phyloP scores from a whole-genome alignment of 2,113 vertebrate genomes.

The Struthidea cinerea region DNA sequence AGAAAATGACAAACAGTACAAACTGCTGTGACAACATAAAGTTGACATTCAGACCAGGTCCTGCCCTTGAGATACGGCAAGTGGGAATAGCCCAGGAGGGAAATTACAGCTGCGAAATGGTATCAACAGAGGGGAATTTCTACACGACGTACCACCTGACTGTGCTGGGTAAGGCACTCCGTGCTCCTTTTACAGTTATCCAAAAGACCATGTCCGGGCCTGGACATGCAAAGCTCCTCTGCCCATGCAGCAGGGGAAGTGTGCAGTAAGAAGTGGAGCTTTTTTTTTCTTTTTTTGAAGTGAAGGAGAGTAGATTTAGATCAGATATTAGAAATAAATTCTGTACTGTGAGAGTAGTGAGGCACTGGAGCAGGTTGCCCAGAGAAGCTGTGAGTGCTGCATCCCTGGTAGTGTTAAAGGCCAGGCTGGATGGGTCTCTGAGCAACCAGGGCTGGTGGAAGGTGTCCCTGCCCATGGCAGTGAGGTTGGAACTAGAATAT shows the following conservation, averaged over 20 bases:
- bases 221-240: background rate
- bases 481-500: background rate
- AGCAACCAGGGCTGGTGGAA: too few species aligned
- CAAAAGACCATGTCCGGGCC: background rate
- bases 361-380: background rate
- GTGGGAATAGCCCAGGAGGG: slow-evolving; percentile 45
- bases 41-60: background rate
- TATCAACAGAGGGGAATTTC: background rate
- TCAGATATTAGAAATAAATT: background rate
- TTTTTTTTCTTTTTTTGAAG: background rate
- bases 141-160: rapidly evolving
- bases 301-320: background rate
- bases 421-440: too few species aligned
- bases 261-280: background rate
- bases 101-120: background rate
- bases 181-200: background rate
- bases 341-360: background rate
- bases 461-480: background rate
- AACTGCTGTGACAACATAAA: slow-evolving; percentile 39
- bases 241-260: background rate
- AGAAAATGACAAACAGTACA: rapidly evolving
- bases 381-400: background rate
- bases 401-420: too few species aligned
- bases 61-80: slow-evolving; percentile 11
- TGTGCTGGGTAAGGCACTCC: slow-evolving; percentile 56